A percentile compares a stretch with the other conserved stretches of the same genome.
Conservation (phyloP, 1,140 invertebrate genomes). For the Penaeus vannamei region DNA sequence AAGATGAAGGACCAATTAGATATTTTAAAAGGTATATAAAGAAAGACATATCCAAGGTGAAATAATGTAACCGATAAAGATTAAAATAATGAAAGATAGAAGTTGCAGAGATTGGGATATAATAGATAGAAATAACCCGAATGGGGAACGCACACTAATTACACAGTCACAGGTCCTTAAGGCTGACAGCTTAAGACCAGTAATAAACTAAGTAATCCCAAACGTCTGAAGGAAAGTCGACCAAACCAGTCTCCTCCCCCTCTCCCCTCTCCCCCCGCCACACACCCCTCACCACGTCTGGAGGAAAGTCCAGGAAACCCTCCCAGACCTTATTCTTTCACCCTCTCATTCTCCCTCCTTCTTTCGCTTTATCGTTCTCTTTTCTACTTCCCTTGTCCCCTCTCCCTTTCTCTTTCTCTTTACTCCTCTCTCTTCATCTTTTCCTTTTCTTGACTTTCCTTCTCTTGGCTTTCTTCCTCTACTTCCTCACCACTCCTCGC, state of each 20-base stretch:
- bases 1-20: too few species aligned
- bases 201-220: too few species aligned
- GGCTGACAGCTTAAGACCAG: too few species aligned
- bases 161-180: too few species aligned
- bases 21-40: too few species aligned
- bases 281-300: too few species aligned
- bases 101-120: background rate
- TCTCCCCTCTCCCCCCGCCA: background rate
- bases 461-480: background rate
- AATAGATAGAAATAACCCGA: too few species aligned
- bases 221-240: background rate
- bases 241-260: background rate
- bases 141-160: too few species aligned
- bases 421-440: background rate
- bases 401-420: background rate
- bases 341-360: conserved; percentile 2
- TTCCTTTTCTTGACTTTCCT: background rate
- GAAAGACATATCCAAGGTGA: too few species aligned
- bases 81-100: background rate
- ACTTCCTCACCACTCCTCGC: background rate
- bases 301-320: too few species aligned
- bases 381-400: background rate
- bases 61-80: too few species aligned
- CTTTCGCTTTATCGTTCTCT: background rate
- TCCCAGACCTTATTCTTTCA: background rate